Base-by-base conservation (phyloP, 1,140 invertebrate species). In the Drosophila micromelanica region DNA sequence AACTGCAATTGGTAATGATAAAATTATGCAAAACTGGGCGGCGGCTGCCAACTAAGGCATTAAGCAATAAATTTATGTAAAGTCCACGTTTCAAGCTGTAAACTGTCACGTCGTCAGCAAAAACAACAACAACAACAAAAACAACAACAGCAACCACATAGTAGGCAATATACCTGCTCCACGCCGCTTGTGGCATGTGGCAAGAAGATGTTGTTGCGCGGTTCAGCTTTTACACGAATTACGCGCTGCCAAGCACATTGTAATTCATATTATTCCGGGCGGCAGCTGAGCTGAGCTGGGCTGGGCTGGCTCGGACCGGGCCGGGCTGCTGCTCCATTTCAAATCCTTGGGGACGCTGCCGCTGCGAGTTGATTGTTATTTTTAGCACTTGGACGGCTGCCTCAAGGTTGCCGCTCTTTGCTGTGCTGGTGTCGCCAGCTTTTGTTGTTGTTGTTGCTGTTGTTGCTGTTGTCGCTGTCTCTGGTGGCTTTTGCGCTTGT, bases 31-130 rank as follows among this genome's bases (percentile, higher is more conserved):
- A 67, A 77, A 43, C 20, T 35, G 13, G 13, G 57, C 40, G 27
- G 23, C 51, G 40, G 37, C 55, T 45, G 32, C 43, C 49, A 62
- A 61, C 59, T 67, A 27, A 60, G 51, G 61, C 78, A 78, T 81
- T 87, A 82, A 62, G 64, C 64, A 78, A 82, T 82, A 82, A 87
- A 86, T 87, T 87, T 82, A 81, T 81, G 82, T 78, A 75, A 78
- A 77, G 51, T 48, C 45, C 62, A 51, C 54, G 27, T 38, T 62
- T 69, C 43, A 77, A 80, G 73, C 80, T 85, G 64, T 68, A 74
- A 85, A 85, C 76, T 74, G 76, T 85, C 73, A 54, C 51, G 55
- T 55, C 51, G 55, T 71, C 62, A 62, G 62, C 70, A 80, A 46
- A 46, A 74, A 35, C 12, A 20, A 15, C 35, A 27, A 43, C 30